Conservation (phyloP, 2,113 vertebrate genomes). For the Hippocampus mohnikei region DNA sequence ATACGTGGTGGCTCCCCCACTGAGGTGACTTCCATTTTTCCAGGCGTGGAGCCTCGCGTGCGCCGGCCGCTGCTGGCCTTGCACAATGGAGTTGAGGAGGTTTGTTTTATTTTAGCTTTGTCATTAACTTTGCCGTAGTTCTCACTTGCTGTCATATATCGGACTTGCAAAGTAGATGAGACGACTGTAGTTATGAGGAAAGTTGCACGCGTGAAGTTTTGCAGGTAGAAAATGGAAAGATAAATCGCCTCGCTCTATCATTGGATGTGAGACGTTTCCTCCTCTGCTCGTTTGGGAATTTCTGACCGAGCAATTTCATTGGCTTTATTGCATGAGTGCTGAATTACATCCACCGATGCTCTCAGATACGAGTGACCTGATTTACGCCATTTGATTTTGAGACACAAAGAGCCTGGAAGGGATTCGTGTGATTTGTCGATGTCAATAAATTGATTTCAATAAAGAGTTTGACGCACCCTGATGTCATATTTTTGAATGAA, state of each 20-base stretch:
- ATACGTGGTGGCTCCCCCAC: conserved; percentile 42
- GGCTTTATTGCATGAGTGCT: too few relatives aligned
- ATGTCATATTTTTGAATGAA: too few relatives aligned
- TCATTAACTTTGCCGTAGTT: conserved; percentile 62
- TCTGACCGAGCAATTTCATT: neutral
- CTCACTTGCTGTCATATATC: conserved; percentile 48
- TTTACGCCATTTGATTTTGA: too few relatives aligned
- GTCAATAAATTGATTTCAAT: too few relatives aligned
- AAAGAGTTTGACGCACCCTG: too few relatives aligned
- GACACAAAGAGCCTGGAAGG: too few relatives aligned
- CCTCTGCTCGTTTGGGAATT: neutral
- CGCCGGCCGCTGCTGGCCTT: conserved; percentile 47
- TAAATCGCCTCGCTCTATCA: neutral
- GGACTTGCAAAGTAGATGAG: conserved; percentile 1
- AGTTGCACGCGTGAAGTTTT: neutral
- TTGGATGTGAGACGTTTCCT: neutral
- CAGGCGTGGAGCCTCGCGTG: conserved; percentile 54
- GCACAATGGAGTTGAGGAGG: conserved; percentile 50
- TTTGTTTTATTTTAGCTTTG: conserved; percentile 51
- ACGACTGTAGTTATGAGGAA: neutral
- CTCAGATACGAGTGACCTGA: too few relatives aligned
- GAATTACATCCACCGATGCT: too few relatives aligned
- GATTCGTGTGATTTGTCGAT: too few relatives aligned
- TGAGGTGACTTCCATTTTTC: conserved; percentile 60
- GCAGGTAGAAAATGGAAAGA: neutral